Base-by-base conservation (phyloP, 2,888 invertebrate species). In the Oconnorella tubifera region DNA sequence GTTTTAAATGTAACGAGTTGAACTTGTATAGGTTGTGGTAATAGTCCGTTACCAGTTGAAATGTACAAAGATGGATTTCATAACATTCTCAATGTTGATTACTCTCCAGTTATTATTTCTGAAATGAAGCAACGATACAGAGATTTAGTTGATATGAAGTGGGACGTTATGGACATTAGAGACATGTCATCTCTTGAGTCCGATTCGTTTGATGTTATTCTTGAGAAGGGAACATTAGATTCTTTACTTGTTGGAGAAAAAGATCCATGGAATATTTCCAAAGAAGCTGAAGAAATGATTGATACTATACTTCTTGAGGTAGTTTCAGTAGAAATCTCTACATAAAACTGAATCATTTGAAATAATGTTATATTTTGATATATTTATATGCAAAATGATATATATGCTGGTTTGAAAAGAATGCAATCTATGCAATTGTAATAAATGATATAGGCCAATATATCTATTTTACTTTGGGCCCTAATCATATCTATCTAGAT, bases 161-260 rank as follows among this genome's bases (percentile, higher is more conserved):
- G 84, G 84, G 64, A 76, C 14, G 79, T 78, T 23, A 81, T 82
- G 77, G 83, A 84, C 69, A 81, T 83, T 68, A 73, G 73, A 32
- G 68, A 78, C 19, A 68, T 84, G 53, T 69, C 72, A 29, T 77
- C 80, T 71, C 56, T 63, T 28, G 70, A 69, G 14, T 66, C 70
- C 2, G 70, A 68, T 31, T 69, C 75, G 1, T 83, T 83, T 74
- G 84, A 84, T 72, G 77, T 83, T 29, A 79, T 84, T 23, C 68
- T 84, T 50, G 84, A 84, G 68, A 84, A 84, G 72, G 83, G 83
- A 2, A 83, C 83, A 23, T 71, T 84, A 27, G 84, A 84, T 70
- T 79, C 82, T 19, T 68, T 84, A 49, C 72, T 83, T 60, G 83
- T 83, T 10, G 75, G 74, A n/a, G 81, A 82, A 66, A 78, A 72